Conservation (phyloP, 2,797 vertebrate species). For the Mus spretus region DNA sequence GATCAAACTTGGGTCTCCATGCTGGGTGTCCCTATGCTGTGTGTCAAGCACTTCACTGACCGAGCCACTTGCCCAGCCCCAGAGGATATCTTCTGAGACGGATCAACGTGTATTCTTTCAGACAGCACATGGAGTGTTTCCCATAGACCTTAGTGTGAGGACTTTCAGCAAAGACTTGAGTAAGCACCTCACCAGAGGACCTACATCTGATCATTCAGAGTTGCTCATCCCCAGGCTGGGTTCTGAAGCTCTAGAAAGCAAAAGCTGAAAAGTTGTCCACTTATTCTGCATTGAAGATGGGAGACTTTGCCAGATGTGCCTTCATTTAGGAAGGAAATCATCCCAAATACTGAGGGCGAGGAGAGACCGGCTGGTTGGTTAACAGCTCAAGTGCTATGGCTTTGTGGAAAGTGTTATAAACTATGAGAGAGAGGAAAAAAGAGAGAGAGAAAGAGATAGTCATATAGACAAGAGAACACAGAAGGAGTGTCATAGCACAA, state of each 20-base stretch:
- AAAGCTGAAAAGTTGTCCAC: neutral
- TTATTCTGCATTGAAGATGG: constrained; percentile 21
- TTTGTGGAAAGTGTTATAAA: neutral
- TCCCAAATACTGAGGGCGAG: neutral
- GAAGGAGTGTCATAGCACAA: neutral
- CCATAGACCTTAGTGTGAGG: neutral
- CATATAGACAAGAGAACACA: constrained; percentile 5
- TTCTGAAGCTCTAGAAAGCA: neutral
- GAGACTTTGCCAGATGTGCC: neutral
- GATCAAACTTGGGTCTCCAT: neutral
- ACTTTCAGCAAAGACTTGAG: neutral
- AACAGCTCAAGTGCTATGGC: neutral
- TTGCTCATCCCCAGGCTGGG: neutral
- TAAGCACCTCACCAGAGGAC: neutral
- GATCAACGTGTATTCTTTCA: neutral
- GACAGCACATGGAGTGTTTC: neutral
- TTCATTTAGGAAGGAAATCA: neutral
- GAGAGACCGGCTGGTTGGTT: neutral
- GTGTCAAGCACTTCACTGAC: neutral
- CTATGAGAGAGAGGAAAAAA: too few relatives aligned
- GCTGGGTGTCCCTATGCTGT: neutral
- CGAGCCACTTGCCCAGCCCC: neutral
- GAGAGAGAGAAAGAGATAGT: neutral
- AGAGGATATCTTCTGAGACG: neutral
- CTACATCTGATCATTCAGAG: neutral